Conservation (phyloP, 2,888 invertebrate species). For the Drosophila austrosaltans region DNA sequence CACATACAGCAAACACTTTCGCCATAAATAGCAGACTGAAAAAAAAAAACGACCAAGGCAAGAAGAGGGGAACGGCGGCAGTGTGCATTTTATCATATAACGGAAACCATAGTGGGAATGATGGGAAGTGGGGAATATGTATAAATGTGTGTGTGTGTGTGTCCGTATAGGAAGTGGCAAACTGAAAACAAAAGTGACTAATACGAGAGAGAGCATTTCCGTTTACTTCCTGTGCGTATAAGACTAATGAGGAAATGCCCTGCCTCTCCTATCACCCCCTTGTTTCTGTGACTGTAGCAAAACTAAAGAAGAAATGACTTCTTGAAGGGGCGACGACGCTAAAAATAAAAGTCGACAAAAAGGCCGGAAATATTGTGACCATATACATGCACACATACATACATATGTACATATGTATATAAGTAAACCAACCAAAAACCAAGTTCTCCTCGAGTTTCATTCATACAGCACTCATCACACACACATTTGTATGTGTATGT, state of each 20-base stretch:
- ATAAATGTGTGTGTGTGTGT: neutral
- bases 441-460: slow-evolving; percentile 43
- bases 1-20: slow-evolving; percentile 66
- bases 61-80: slow-evolving; percentile 6
- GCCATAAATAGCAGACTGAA: slow-evolving; percentile 74
- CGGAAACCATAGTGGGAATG: slow-evolving; percentile 58
- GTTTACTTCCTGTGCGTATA: slow-evolving; percentile 73
- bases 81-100: slow-evolving; percentile 56
- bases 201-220: slow-evolving; percentile 61
- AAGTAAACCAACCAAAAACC: slow-evolving; percentile 38
- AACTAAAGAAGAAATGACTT: slow-evolving; percentile 35
- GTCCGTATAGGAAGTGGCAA: slow-evolving; percentile 36
- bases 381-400: slow-evolving; percentile 48
- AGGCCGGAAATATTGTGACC: slow-evolving; percentile 75
- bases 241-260: slow-evolving; percentile 71
- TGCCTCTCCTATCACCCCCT: neutral
- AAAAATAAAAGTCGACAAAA: slow-evolving; percentile 38
- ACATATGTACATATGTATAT: slow-evolving; percentile 39
- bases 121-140: slow-evolving; percentile 11
- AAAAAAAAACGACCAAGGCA: slow-evolving; percentile 22
- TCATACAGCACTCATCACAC: slow-evolving; percentile 40
- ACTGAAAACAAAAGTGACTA: slow-evolving; percentile 76
- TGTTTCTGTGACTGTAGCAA: slow-evolving; percentile 24
- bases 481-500: neutral
- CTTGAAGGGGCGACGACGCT: slow-evolving; percentile 15